Base-by-base conservation (phyloP, 2,113 vertebrate genomes). In the Gobiocypris rarus region DNA sequence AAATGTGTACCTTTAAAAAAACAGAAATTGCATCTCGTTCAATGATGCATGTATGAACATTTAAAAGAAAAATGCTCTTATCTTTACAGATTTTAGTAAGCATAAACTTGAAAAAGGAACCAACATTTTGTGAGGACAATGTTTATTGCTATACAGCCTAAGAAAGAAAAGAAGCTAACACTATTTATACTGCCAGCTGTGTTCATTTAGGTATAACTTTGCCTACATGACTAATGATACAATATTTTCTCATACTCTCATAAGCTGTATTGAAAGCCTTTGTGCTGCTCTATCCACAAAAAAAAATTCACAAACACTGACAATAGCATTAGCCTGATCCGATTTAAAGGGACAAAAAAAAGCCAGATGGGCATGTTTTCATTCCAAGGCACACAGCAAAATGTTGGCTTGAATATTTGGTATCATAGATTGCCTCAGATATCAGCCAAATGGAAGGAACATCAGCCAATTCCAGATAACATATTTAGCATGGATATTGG, bases 331-430 rank as follows among this genome's bases (percentile, higher is more conserved):
- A 78, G 38, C 5, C 34, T 78, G 31, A 59, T 78, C 52, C 19
- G 10, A 76, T 78, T 78, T 15, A 41, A 17, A 61, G 5, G 4
- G 6, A 38, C 5, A 38, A 38, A 38, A 45, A 1, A n/a, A n/a
- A 59, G 19, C 54, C 75, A 61, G 54, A 78, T 78, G 75, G 75
- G 31, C 50, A 76, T 76, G 31, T 78, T 78, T 78, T 24, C 22
- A 17, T 78, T 78, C 34, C 54, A 78, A 61, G 19, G 34, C 75
- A 61, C 7, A 78, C 54, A 43, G 34, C 75, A 43, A 24, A 59
- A 59, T 41, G 31, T 26, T 78, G 54, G 54, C 54, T 43, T 43
- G 13, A 41, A 24, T 56, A 56, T 73, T 45, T 73, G 2, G 15
- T 56, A 34, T 19, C 26, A 14, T 61, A 61, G 11, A 38, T 76